Percentiles rank a stretch among this genome's conserved stretches.
phyloP scores from a whole-genome alignment of 1,140 invertebrate species.

The Heliconius himera region DNA sequence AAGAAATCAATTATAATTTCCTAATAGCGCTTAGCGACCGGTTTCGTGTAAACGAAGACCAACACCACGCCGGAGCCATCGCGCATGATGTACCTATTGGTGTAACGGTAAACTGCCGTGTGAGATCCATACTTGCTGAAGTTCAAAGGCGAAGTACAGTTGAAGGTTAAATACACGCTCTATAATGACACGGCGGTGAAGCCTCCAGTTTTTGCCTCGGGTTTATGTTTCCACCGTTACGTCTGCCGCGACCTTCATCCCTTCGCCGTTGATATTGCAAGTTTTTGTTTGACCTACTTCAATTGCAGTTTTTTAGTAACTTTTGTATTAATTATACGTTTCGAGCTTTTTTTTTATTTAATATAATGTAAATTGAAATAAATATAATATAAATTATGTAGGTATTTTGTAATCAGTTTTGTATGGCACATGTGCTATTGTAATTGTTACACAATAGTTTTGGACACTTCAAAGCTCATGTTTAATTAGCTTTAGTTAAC shows the following conservation, averaged over 20 bases:
- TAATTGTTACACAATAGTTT: constrained; percentile 16
- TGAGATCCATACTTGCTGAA: constrained; percentile 15
- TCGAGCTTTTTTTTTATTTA: background rate
- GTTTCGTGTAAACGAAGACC: background rate
- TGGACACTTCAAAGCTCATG: constrained; percentile 2
- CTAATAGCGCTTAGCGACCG: background rate
- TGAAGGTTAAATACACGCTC: constrained; percentile 16
- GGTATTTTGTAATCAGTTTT: no score
- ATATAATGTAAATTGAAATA: background rate
- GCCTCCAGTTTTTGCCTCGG: background rate
- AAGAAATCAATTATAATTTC: constrained; percentile 24
- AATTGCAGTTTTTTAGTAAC: background rate
- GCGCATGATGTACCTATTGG: background rate
- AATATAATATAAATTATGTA: no score
- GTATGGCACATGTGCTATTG: background rate
- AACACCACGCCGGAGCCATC: background rate
- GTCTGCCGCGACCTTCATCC: constrained; percentile 12
- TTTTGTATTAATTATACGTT: background rate
- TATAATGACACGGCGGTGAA: constrained; percentile 19
- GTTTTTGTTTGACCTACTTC: background rate
- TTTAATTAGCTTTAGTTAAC: constrained; percentile 26
- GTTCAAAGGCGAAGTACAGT: constrained; percentile 27
- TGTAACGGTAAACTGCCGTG: background rate
- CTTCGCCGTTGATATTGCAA: constrained; percentile 6
- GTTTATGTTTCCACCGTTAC: background rate